phyloP scores from a whole-genome alignment of 2,113 vertebrate species.

The Mustela nigripes region DNA sequence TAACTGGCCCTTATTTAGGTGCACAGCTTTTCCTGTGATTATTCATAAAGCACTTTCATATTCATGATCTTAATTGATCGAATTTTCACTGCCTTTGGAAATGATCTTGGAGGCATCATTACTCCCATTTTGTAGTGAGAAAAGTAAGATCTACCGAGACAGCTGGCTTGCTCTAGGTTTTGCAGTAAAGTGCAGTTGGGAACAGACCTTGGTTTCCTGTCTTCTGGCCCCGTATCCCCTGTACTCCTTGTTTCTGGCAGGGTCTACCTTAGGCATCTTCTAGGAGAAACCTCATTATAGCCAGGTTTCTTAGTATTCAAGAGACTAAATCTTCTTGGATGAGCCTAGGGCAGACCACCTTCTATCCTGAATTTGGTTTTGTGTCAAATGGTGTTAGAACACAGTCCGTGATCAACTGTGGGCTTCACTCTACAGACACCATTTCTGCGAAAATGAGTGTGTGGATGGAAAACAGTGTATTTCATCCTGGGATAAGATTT shows the following conservation, averaged over 20 bases:
- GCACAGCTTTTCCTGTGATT: background rate
- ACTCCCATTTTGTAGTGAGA: background rate
- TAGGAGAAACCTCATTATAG: background rate
- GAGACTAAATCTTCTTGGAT: constrained; percentile 30
- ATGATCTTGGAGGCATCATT: background rate
- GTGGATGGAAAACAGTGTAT: background rate
- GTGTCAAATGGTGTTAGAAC: background rate
- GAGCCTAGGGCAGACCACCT: background rate
- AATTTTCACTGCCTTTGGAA: constrained; percentile 14
- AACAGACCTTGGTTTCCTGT: background rate
- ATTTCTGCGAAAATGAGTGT: background rate
- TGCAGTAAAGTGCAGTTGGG: background rate
- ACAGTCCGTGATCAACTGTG: background rate
- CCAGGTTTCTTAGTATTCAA: constrained; percentile 33
- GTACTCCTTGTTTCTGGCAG: background rate
- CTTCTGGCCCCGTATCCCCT: background rate
- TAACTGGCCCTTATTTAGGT: background rate
- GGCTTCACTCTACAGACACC: background rate
- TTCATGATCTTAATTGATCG: background rate
- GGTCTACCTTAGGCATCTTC: background rate
- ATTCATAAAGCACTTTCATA: background rate
- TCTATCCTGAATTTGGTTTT: constrained; percentile 31
- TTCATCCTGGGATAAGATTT: background rate
- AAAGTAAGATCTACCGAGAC: background rate
- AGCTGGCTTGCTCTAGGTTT: background rate